Percentiles rank a stretch among this genome's conserved stretches.
These are phyloP conservation scores for Hepsetus odoe DNA, from an alignment of 2,113 vertebrate species.

Conservation along the genomic window DNA sequence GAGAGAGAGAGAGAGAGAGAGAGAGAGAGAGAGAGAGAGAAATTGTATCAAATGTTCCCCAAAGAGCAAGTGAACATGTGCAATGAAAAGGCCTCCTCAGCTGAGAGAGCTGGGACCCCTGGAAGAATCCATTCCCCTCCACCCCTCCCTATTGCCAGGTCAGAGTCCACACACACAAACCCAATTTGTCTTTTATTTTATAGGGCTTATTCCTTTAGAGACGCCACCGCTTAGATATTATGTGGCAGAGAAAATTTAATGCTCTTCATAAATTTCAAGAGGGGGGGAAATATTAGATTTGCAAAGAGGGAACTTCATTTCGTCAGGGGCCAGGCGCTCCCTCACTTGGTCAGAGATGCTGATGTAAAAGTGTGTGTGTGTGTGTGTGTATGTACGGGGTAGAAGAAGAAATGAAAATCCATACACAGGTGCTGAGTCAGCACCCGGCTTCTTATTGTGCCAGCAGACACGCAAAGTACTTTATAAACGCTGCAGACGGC, in stretches of 20 bases:
- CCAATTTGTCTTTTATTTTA: constrained; percentile 95
- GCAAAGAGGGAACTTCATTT: constrained; percentile 90
- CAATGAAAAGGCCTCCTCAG: constrained; percentile 38
- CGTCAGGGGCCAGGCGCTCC: constrained; percentile 77
- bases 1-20: constrained; percentile 9
- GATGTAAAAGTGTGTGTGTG: constrained; percentile 39
- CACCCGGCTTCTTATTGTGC: constrained; percentile 76
- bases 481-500: constrained; percentile 62
- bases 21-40: constrained; percentile 58
- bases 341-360: constrained; percentile 69
- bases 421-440: constrained; percentile 84
- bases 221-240: constrained; percentile 91
- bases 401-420: constrained; percentile 81
- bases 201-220: constrained; percentile 90
- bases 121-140: constrained; percentile 79
- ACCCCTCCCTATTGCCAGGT: constrained; percentile 81
- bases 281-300: constrained; percentile 87
- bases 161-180: constrained; percentile 89
- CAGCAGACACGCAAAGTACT: constrained; percentile 73
- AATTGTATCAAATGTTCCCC: constrained; percentile 82
- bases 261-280: constrained; percentile 91
- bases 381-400: constrained; percentile 45
- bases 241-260: constrained; percentile 95
- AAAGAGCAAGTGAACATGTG: constrained; percentile 41
- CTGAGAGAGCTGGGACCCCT: constrained; percentile 36